phyloP scores from a whole-genome alignment of 1,140 invertebrate species.

The Gonioctena quinquepunctata region DNA sequence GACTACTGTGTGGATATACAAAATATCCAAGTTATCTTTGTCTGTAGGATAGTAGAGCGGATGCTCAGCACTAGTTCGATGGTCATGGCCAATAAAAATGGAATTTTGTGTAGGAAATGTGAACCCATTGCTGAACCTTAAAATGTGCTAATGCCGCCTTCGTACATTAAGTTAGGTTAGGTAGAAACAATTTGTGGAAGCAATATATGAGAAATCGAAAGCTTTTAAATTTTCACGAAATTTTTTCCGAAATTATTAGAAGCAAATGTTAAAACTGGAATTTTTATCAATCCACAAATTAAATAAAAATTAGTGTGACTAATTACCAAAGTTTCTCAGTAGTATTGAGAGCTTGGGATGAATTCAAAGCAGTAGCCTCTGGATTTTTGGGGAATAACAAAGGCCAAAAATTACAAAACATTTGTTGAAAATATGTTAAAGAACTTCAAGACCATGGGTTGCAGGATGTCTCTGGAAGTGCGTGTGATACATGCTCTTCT shows the following conservation, averaged over 20 bases:
- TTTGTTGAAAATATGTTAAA: neutral
- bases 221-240: slow-evolving; percentile 18
- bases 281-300: too few relatives aligned
- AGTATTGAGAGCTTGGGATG: neutral
- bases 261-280: slow-evolving; percentile 2
- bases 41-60: slow-evolving; percentile 55
- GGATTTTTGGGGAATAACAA: too few relatives aligned
- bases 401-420: neutral
- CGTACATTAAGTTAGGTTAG: slow-evolving; percentile 52
- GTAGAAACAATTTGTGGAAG: neutral
- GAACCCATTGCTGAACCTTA: slow-evolving; percentile 44
- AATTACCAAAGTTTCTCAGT: neutral
- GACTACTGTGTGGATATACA: slow-evolving; percentile 55
- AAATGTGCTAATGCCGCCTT: slow-evolving; percentile 47
- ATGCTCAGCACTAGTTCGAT: slow-evolving; percentile 44
- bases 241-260: neutral
- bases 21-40: slow-evolving; percentile 51
- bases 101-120: slow-evolving; percentile 38
- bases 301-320: too few relatives aligned
- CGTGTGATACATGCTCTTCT: too few relatives aligned
- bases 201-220: slow-evolving; percentile 29
- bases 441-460: neutral
- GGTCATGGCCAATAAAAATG: slow-evolving; percentile 43
- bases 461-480: neutral
- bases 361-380: too few relatives aligned